A percentile compares a stretch with the other conserved stretches of the same genome.
These are phyloP conservation scores for Sylvia atricapilla DNA, from an alignment of 2,113 vertebrate species.

Conservation along the genomic window DNA sequence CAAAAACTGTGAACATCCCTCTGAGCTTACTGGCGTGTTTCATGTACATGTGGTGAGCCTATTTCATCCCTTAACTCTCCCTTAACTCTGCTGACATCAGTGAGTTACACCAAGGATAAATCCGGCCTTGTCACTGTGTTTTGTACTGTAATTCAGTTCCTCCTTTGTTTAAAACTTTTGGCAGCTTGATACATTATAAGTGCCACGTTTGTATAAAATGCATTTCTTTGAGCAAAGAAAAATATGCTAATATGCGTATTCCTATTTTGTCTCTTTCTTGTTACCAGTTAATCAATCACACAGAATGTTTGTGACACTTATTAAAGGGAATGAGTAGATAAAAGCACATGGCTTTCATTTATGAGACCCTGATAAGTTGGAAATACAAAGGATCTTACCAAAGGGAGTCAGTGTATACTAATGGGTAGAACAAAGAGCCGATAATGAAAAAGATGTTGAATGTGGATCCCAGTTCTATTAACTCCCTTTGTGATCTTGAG, in stretches of 20 bases:
- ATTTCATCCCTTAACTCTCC: neutral
- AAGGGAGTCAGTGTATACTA: slow-evolving; percentile 64
- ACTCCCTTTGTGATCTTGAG: slow-evolving; percentile 51
- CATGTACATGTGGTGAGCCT: neutral
- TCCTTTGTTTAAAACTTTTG: slow-evolving; percentile 59
- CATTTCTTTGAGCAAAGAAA: slow-evolving; percentile 42
- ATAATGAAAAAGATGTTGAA: slow-evolving; percentile 39
- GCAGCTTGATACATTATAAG: slow-evolving; percentile 42
- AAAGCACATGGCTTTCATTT: slow-evolving; percentile 66
- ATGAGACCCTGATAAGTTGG: slow-evolving; percentile 60
- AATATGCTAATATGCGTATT: slow-evolving; percentile 48
- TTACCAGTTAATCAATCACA: slow-evolving; percentile 66
- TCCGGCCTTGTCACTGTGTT: slow-evolving; percentile 23
- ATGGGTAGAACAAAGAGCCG: slow-evolving; percentile 57
- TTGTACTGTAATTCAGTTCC: slow-evolving; percentile 16
- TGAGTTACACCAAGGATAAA: slow-evolving; percentile 24
- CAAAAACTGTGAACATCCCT: neutral
- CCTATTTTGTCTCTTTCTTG: slow-evolving; percentile 63
- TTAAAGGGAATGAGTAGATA: slow-evolving; percentile 67
- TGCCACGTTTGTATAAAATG: neutral
- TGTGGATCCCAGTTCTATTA: slow-evolving; percentile 55
- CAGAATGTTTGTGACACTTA: slow-evolving; percentile 63
- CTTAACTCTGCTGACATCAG: slow-evolving; percentile 9
- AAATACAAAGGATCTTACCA: slow-evolving; percentile 64
- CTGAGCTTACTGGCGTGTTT: slow-evolving; percentile 1